These are phyloP conservation scores for Microctonus brassicae DNA, from an alignment of 2,888 invertebrate species.

Conservation along the genomic window DNA sequence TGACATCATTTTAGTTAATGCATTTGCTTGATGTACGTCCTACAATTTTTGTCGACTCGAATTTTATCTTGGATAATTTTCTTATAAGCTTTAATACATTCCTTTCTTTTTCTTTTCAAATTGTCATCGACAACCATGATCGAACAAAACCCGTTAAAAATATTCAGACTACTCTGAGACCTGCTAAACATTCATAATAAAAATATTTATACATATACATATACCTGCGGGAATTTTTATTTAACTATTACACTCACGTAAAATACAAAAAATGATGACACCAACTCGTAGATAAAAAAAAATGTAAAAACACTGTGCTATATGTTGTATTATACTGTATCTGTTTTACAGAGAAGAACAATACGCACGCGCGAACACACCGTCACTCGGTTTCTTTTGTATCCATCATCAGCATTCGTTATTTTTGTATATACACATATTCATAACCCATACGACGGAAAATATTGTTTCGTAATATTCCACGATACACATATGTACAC, in stretches of 20 bases:
- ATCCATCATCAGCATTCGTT: constrained; percentile 55
- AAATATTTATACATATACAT: background rate
- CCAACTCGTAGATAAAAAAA: constrained; percentile 47
- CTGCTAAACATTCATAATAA: too few species aligned
- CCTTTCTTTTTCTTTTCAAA: too few species aligned
- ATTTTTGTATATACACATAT: constrained; percentile 59
- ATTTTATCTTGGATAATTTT: too few species aligned
- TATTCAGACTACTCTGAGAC: background rate
- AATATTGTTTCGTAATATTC: constrained; percentile 50
- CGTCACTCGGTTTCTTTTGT: constrained; percentile 52
- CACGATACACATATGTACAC: constrained; percentile 28
- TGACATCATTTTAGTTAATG: too few species aligned
- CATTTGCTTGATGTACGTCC: too few species aligned
- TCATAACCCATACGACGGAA: constrained; percentile 58
- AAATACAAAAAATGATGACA: constrained; percentile 51
- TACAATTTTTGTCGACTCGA: too few species aligned
- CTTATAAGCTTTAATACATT: too few species aligned
- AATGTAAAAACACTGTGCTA: background rate
- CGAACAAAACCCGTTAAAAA: too few species aligned
- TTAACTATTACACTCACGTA: constrained; percentile 59
- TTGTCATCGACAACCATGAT: too few species aligned
- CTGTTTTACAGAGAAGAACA: constrained; percentile 21
- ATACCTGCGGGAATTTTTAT: constrained; percentile 9
- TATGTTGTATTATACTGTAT: background rate
- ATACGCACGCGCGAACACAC: constrained; percentile 38